These are phyloP conservation scores for Matsumyia berberina DNA, from an alignment of 2,888 invertebrate genomes.

Conservation along the genomic window DNA sequence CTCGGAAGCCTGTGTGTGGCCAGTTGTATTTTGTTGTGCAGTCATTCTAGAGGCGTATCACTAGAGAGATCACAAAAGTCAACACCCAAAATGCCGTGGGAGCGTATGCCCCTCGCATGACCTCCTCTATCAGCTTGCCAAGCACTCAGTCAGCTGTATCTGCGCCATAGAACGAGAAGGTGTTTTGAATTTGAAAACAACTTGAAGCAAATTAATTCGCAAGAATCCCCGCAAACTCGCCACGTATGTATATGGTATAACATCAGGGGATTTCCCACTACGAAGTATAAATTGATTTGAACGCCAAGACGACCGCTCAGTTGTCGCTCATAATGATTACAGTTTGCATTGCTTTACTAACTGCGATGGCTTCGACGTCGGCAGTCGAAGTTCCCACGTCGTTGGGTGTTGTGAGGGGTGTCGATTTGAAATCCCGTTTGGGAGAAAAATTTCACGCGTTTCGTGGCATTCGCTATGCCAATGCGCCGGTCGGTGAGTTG, in stretches of 20 bases:
- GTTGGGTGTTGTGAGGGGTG: constrained; percentile 80
- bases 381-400: constrained; percentile 79
- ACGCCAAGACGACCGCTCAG: background rate
- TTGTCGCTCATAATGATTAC: constrained; percentile 21
- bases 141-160: no score
- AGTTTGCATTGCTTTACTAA: constrained; percentile 7
- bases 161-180: no score
- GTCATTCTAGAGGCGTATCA: no score
- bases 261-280: background rate
- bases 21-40: no score
- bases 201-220: no score
- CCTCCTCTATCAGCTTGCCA: no score
- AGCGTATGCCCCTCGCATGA: no score
- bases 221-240: no score
- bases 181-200: no score
- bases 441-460: constrained; percentile 80
- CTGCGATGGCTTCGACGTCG: background rate
- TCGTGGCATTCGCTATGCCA: constrained; percentile 82
- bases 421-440: constrained; percentile 78
- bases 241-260: background rate
- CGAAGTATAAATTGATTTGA: constrained; percentile 36
- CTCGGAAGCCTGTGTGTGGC: no score
- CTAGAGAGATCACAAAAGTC: no score
- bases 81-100: no score
- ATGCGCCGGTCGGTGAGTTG: constrained; percentile 80